Base-by-base conservation (phyloP, 2,888 invertebrate species). In the Notocelia uddmanniana region DNA sequence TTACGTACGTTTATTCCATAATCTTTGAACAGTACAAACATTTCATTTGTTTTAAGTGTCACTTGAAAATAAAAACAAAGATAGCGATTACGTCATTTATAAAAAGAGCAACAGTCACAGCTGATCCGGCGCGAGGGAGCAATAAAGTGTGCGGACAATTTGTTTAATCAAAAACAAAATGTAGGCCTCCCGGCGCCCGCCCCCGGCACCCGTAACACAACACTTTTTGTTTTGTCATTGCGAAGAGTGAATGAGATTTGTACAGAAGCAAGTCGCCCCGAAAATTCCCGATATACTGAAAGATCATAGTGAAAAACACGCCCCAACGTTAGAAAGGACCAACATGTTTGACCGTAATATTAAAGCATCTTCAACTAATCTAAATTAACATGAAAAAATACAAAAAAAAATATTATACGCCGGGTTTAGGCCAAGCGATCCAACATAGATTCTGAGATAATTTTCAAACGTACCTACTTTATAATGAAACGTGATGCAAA, bases 101-200 rank as follows among this genome's bases (percentile, higher is more conserved):
- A 73, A 71, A 76, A 74, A 67, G 75, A 74, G 75, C 81, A 80
- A 80, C 78, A 79, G 79, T 82, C 79, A 75, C 80, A 84, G 82
- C 76, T 77, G 77, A 83, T 81, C 85, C 79, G 79, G 81, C 89
- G 81, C 88, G 66, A 76, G 91, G 88, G 92, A 85, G 82, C 87
- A 83, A 93, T 93, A 93, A 92, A 93, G 84, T 85, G 87, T 75
- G 87, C 85, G 87, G 87, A 88, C 92, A 92, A 93, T 93, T 93
- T 93, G 90, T 92, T 93, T 93, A 93, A 93, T 93, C 92, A 93
- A 92, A 93, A 92, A 93, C 88, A 89, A 91, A 77, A 92, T 89
- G 89, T 88, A 87, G 85, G 85, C 85, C 83, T 83, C 81, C 81
- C 82, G 70, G 69, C 78, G 68, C 72, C 73, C 77, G 74, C 66